Percentiles rank a stretch among this genome's conserved stretches.
Evolutionary conservation across 1,140 invertebrate genomes (phyloP).

Genomic region (Stenopsyche tienmushanensis): DNA sequence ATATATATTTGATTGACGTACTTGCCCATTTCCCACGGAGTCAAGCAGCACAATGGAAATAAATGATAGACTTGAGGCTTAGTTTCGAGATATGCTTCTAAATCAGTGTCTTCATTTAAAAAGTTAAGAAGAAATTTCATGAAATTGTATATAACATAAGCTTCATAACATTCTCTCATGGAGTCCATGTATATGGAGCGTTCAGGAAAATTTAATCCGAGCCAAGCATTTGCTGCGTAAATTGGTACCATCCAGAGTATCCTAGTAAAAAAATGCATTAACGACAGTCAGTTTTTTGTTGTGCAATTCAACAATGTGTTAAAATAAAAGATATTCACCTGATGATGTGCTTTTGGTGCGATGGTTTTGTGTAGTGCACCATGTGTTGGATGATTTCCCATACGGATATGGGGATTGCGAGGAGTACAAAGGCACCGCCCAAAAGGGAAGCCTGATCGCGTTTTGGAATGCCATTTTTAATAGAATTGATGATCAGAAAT

Average conservation of each 20-base stretch:
- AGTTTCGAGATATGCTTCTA: constrained; percentile 78
- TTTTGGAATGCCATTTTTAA: constrained; percentile 66
- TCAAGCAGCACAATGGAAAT: constrained; percentile 82
- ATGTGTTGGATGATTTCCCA: constrained; percentile 95
- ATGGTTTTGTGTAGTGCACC: constrained; percentile 90
- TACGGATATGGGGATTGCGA: constrained; percentile 88
- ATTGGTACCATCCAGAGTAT: constrained; percentile 98
- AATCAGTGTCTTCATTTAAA: constrained; percentile 77
- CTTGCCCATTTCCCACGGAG: constrained; percentile 85
- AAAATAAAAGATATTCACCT: constrained; percentile 58
- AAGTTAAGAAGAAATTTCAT: constrained; percentile 94
- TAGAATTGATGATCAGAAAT: constrained; percentile 72
- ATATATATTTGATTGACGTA: constrained; percentile 45
- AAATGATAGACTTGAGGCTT: constrained; percentile 84
- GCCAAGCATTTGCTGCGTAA: constrained; percentile 91
- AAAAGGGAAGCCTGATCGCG: constrained; percentile 78
- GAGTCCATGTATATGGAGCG: constrained; percentile 91
- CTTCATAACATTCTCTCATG: constrained; percentile 92
- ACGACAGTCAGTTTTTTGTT: no score
- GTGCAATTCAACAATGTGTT: no score
- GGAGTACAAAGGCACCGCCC: constrained; percentile 86
- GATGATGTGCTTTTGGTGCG: constrained; percentile 91
- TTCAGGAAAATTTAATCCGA: constrained; percentile 78
- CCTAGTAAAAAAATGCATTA: constrained; percentile 57
- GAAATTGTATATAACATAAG: constrained; percentile 97